Evolutionary conservation across 2,797 vertebrate species (phyloP).

Genomic region (Tamandua tetradactyla): DNA sequence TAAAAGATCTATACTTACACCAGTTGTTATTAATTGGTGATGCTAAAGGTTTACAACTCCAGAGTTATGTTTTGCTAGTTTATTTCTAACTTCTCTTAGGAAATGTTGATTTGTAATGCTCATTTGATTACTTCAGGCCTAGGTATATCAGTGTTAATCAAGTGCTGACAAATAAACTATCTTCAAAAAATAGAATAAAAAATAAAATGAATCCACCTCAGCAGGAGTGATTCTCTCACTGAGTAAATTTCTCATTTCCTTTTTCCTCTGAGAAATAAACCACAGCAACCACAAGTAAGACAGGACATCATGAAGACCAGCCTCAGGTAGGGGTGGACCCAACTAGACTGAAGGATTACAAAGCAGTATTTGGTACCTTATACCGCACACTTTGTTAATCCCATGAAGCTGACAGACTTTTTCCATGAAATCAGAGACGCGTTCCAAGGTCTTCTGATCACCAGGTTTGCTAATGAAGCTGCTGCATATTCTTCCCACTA

Average conservation of each 20-base stretch:
- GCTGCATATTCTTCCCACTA: background rate
- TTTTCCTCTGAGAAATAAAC: background rate
- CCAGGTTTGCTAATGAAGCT: background rate
- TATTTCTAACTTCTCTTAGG: background rate
- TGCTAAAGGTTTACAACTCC: background rate
- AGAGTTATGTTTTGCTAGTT: background rate
- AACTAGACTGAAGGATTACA: background rate
- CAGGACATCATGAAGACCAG: background rate
- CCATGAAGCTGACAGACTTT: background rate
- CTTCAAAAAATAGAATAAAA: background rate
- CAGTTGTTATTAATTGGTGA: background rate
- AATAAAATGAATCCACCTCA: background rate
- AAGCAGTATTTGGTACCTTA: background rate
- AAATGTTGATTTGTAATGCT: background rate
- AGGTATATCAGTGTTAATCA: background rate
- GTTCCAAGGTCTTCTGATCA: background rate
- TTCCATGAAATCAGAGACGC: background rate
- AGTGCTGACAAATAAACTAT: background rate
- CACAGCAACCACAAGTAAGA: background rate
- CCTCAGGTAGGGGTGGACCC: too few species aligned
- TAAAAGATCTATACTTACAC: too few species aligned
- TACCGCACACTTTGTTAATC: background rate
- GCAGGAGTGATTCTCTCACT: background rate
- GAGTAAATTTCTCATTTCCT: background rate
- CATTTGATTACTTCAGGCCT: background rate